Base-by-base conservation (phyloP, 2,113 vertebrate species). In the Upupa epops region DNA sequence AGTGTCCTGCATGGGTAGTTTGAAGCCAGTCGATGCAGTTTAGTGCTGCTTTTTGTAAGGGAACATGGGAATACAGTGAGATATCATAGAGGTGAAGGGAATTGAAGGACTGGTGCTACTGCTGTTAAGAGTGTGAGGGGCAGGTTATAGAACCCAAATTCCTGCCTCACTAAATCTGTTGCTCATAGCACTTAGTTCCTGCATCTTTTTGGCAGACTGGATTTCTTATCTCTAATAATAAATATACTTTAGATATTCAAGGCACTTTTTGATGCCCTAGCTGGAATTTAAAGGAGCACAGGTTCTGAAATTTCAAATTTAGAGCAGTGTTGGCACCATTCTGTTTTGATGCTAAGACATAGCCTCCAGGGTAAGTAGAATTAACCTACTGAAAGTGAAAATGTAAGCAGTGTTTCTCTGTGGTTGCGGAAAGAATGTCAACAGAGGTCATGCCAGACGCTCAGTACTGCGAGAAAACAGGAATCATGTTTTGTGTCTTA, bases 371-470 rank as follows among this genome's bases (percentile, higher is more conserved):
- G 66, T 60, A 94, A 78, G 89, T 65, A 74, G 86, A 63, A 96
- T 97, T 96, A 96, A 96, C 83, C 84, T 93, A 78, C 21, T 93
- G 94, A 95, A 96, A 95, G 79, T 91, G 89, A 94, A 97, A 96
- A 96, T 95, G 68, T 88, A 92, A 95, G 85, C 88, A 83, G 32
- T 89, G 76, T 93, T 72, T 49, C 91, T 80, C 73, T 48, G 19
- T 74, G 28, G 59, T 86, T 95, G 81, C 88, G 94, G 25, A 93
- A 96, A 51, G 77, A 97, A 96, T 91, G 89, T 80, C 25, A 29
- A 75, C 75, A 85, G 84, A 91, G 80, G 84, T 96, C 87, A 91
- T 59, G 45, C 72, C 68, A 92, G 49, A 46, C 6, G 22, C 90
- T 96, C 51, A 80, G 72, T 91, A 89, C 84, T 88, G 90, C 86